Evolutionary conservation across 2,113 vertebrate species (phyloP), one percentile per base, ranked within the genome.

Genomic region (Chitala chitala): DNA sequence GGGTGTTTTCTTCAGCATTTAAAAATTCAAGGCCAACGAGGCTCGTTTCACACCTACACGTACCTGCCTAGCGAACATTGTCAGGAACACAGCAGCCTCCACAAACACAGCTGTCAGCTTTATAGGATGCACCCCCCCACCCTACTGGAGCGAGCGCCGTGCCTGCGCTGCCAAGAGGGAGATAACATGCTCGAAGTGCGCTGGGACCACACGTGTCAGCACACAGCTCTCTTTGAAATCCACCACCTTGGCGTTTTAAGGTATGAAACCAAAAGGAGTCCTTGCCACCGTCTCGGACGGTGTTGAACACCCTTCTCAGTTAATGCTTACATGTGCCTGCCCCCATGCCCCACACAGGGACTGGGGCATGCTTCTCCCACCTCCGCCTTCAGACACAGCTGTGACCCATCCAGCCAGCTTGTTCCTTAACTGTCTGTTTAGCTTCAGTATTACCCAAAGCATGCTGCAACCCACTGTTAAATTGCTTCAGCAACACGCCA

Each of bases 181-280:
- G 80, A 82, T 78, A 77, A 79, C 76, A 74, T 64, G 75, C 70
- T 64, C 74, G 87, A 77, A 79, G 79, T 26, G 82, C 77, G 80
- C 86, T 84, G n/a, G 87, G 85, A 83, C 82, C 80, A 77, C 46
- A 78, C 80, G 81, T 79, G 74, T 87, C 84, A 87, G 86, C 83
- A 87, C 79, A 86, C 63, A 79, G 85, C 86, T 88, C 85, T 85
- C 86, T 89, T 90, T 89, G 84, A 90, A 90, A 88, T 83, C 82
- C 80, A 79, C 78, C 82, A 83, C 85, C 84, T 86, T 87, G 82
- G 82, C 87, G 86, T 86, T 83, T 85, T 85, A 84, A 78, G 79
- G 78, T 75, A 76, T 61, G 77, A 87, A 87, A 86, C 84, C 88
- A 88, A 72, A 22, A 86, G 79, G 80, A 75, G 78, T 82, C 78